Evolutionary conservation across 2,797 vertebrate species (phyloP).

Genomic region (Pangasius larnaudii): DNA sequence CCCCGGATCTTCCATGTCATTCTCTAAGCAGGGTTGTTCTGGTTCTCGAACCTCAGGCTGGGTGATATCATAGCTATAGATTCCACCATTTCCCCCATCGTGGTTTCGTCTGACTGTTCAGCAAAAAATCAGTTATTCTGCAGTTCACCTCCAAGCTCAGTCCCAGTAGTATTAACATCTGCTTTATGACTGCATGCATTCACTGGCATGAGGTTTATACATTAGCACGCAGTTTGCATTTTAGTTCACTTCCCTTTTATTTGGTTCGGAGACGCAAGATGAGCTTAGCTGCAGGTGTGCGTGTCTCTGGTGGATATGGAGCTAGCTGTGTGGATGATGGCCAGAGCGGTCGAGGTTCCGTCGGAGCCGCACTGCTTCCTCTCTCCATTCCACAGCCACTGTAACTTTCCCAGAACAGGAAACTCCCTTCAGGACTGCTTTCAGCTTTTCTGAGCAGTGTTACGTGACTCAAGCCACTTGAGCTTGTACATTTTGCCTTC

Average conservation of each 20-base stretch:
- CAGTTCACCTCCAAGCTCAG: neutral
- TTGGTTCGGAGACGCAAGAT: constrained; percentile 63
- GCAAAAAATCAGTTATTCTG: constrained; percentile 18
- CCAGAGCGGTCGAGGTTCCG: constrained; percentile 47
- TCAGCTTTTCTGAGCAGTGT: constrained; percentile 57
- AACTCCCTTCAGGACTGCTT: constrained; percentile 33
- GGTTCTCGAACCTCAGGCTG: constrained; percentile 29
- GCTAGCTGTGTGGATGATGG: constrained; percentile 41
- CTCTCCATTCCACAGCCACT: constrained; percentile 52
- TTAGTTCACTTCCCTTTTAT: constrained; percentile 39
- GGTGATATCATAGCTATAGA: constrained; percentile 34
- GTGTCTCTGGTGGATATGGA: constrained; percentile 54
- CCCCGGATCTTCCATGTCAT: constrained; percentile 23
- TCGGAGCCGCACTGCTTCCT: constrained; percentile 52
- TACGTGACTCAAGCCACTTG: constrained; percentile 44
- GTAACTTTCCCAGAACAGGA: constrained; percentile 65
- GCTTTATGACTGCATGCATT: constrained; percentile 67
- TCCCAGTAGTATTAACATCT: constrained; percentile 67
- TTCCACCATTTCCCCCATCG: constrained; percentile 9
- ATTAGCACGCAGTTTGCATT: constrained; percentile 57
- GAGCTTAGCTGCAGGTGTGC: constrained; percentile 68
- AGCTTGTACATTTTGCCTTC: constrained; percentile 4
- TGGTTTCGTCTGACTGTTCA: constrained; percentile 31
- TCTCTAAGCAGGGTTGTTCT: constrained; percentile 34
- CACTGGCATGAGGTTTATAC: constrained; percentile 68